A percentile compares a stretch with the other conserved stretches of the same genome.
Conservation (phyloP, 2,797 vertebrate species). For the Crocidura indochinensis region DNA sequence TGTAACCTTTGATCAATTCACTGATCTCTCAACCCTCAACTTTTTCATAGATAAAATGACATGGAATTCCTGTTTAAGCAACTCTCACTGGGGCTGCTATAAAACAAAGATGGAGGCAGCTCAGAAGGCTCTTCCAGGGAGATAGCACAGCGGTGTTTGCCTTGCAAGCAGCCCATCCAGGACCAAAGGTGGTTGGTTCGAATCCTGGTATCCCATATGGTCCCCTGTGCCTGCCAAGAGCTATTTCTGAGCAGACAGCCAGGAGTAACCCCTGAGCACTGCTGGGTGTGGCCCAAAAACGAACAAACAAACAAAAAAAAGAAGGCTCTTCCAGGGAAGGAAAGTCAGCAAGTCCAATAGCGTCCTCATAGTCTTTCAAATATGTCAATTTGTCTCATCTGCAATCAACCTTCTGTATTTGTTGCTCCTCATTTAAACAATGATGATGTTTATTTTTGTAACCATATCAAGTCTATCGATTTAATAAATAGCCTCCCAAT, state of each 20-base stretch:
- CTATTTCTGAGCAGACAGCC: too few species aligned
- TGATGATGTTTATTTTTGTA: constrained; percentile 50
- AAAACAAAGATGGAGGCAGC: constrained; percentile 24
- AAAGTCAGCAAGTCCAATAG: constrained; percentile 37
- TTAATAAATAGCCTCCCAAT: constrained; percentile 57
- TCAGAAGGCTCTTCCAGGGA: not conserved
- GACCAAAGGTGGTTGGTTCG: too few species aligned
- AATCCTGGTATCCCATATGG: too few species aligned
- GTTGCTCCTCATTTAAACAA: constrained; percentile 40
- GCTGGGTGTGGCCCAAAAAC: too few species aligned
- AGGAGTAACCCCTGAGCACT: too few species aligned
- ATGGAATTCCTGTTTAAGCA: constrained; percentile 2
- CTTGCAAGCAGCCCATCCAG: too few species aligned
- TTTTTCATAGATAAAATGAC: constrained; percentile 29
- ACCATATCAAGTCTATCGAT: not conserved
- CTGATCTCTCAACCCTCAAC: constrained; percentile 26
- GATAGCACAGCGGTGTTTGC: too few species aligned
- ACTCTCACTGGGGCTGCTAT: not conserved
- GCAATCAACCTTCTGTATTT: not conserved
- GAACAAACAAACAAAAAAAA: too few species aligned
- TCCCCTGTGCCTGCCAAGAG: too few species aligned
- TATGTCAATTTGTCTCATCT: constrained; percentile 12
- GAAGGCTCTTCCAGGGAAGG: too few species aligned
- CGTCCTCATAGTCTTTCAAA: constrained; percentile 36
- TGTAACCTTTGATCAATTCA: not conserved